Percentiles rank a stretch among this genome's conserved stretches.
Evolutionary conservation across 2,797 vertebrate genomes (phyloP).

Genomic region (Gambelia wislizenii): DNA sequence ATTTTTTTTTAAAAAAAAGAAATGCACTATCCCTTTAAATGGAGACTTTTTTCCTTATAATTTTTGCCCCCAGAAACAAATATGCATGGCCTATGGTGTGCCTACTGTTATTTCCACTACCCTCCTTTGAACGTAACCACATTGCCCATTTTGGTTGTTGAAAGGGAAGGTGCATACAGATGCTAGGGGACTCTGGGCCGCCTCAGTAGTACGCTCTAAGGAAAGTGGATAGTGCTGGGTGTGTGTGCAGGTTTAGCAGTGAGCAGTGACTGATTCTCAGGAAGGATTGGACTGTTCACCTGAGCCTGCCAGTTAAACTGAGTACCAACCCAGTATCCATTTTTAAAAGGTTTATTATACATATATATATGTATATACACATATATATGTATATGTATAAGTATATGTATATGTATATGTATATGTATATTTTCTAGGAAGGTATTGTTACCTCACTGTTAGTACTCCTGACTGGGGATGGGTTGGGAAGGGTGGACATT

Average conservation of each 20-base stretch:
- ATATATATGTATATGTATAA: conserved; percentile 48
- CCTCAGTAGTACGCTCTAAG: neutral
- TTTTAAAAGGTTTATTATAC: conserved; percentile 52
- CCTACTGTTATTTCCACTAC: conserved; percentile 70
- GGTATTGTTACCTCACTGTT: conserved; percentile 66
- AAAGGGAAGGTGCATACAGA: conserved; percentile 17
- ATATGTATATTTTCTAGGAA: conserved; percentile 60
- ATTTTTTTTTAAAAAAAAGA: conserved; percentile 56
- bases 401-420: conserved; percentile 35
- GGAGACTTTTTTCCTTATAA: conserved; percentile 46
- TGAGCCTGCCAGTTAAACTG: neutral
- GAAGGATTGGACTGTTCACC: conserved; percentile 59
- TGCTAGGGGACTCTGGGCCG: neutral
- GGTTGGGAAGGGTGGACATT: neutral
- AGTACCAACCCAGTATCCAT: conserved; percentile 30
- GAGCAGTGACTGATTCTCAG: conserved; percentile 61
- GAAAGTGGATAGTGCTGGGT: conserved; percentile 45
- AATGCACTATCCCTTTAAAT: conserved; percentile 81
- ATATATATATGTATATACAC: conserved; percentile 52
- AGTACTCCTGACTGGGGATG: conserved; percentile 26
- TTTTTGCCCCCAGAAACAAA: conserved; percentile 69
- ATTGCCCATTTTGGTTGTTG: conserved; percentile 10
- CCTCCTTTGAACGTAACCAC: conserved; percentile 39
- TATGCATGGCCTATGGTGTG: conserved; percentile 80
- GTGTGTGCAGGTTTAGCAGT: neutral